These are phyloP conservation scores for Rotaria sp. DNA, from an alignment of 2,888 invertebrate species.

Conservation along the genomic window DNA sequence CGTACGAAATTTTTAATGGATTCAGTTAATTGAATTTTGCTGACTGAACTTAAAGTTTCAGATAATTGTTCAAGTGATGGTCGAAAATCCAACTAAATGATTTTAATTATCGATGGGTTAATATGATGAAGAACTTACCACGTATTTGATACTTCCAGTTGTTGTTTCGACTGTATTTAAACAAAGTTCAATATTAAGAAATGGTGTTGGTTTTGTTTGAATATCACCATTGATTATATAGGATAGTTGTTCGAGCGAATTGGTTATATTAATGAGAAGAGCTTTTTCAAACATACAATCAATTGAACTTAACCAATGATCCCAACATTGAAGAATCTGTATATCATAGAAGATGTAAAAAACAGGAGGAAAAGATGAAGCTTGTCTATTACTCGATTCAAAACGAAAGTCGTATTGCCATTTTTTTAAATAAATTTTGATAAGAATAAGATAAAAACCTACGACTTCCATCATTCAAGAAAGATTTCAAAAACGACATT, in stretches of 20 bases:
- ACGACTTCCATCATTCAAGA: too few species aligned
- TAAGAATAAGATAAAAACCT: too few species aligned
- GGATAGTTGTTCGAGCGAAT: background rate
- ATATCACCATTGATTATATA: slow-evolving; percentile 10
- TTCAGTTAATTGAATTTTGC: background rate
- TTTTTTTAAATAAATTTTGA: too few species aligned
- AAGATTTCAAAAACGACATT: too few species aligned
- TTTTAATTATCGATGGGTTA: background rate
- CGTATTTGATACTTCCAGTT: background rate
- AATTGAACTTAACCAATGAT: slow-evolving; percentile 19
- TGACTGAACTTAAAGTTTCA: background rate
- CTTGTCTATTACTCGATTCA: too few species aligned
- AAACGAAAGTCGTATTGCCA: too few species aligned
- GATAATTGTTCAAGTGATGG: background rate
- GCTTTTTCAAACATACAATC: slow-evolving; percentile 27
- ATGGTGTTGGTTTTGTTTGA: background rate
- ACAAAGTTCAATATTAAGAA: slow-evolving; percentile 14
- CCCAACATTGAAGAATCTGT: slow-evolving; percentile 26
- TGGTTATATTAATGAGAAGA: background rate
- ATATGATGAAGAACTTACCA: background rate
- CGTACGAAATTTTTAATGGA: background rate
- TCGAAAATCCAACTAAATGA: background rate
- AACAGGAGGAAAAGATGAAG: too few species aligned
- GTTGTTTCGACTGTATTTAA: background rate
- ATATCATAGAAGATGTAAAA: too few species aligned